A percentile compares a stretch with the other conserved stretches of the same genome.
Evolutionary conservation across 2,113 vertebrate genomes (phyloP).

Genomic region (Prunella himalayana): DNA sequence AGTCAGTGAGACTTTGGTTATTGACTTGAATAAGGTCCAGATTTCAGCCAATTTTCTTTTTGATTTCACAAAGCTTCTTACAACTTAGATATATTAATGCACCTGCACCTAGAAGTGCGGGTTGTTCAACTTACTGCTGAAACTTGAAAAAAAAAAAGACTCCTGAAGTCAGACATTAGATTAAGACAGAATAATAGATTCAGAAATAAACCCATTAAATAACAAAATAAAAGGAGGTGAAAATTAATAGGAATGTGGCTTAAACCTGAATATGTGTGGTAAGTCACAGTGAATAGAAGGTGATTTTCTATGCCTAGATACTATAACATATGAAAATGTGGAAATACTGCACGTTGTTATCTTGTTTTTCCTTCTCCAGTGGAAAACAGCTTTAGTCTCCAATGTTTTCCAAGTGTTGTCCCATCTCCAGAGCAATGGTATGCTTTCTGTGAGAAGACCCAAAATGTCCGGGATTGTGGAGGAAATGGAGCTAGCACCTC

Average conservation of each 20-base stretch:
- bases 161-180: not conserved
- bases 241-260: not conserved
- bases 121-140: not conserved
- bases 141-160: not conserved
- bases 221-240: not conserved
- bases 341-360: not conserved
- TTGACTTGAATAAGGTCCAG: not conserved
- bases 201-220: not conserved
- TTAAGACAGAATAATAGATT: not conserved
- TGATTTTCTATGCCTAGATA: not conserved
- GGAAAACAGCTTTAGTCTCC: not conserved
- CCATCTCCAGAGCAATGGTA: constrained; percentile 13
- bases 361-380: not conserved
- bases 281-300: not conserved
- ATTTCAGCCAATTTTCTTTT: not conserved
- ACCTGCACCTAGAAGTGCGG: not conserved
- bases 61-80: not conserved
- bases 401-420: not conserved
- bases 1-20: not conserved
- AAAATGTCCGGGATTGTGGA: not conserved
- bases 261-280: not conserved
- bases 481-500: constrained; percentile 61
- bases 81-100: not conserved
- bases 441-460: constrained; percentile 29
- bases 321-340: not conserved